Base-by-base conservation (phyloP, 1,140 invertebrate species). In the Ostrea denselamellosa region DNA sequence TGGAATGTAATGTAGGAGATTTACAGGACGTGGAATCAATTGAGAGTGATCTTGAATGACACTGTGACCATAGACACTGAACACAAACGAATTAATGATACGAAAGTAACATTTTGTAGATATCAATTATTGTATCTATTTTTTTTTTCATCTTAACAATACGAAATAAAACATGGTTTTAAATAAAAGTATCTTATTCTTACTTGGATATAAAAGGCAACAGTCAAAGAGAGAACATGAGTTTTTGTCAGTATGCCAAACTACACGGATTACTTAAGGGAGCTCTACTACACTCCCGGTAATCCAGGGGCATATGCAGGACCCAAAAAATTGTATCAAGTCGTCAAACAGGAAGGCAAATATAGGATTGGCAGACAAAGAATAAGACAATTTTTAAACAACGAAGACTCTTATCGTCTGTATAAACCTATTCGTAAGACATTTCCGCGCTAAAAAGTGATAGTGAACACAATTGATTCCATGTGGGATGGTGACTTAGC, bases 241-340 rank as follows among this genome's bases (percentile, higher is more conserved):
- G n/a, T 58, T n/a, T 58, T 10, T 58, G 4, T 34, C 83, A 85
- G 54, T 56, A 62, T 85, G 83, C 4, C 83, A 62, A 58, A 58
- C 53, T 58, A 85, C 25, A 85, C 54, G 22, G 54, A 85, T 62
- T 85, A 85, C 54, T 62, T 62, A 34, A 85, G 28, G 25, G 14
- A 85, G 28, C 12, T 85, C 53, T 85, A 85, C 25, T 85, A 58
- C 12, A 62, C 83, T 88, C 83, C 87, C 44, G 65, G 83, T 28
- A 83, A 87, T 22, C 87, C 87, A 0, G 87, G 65, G 19, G 34
- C 83, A 58, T 88, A 81, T 88, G 65, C 83, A 44, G 68, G 87
- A 8, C 84, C 87, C 10, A 51, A 87, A 12, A 87, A 87, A 85
- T 28, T 87, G 14, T 85, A 87, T 58, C 44, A 87, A 34, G 62